Evolutionary conservation across 2,888 invertebrate genomes (phyloP), one percentile per base, ranked within the genome.

Genomic region (Acleris literana): DNA sequence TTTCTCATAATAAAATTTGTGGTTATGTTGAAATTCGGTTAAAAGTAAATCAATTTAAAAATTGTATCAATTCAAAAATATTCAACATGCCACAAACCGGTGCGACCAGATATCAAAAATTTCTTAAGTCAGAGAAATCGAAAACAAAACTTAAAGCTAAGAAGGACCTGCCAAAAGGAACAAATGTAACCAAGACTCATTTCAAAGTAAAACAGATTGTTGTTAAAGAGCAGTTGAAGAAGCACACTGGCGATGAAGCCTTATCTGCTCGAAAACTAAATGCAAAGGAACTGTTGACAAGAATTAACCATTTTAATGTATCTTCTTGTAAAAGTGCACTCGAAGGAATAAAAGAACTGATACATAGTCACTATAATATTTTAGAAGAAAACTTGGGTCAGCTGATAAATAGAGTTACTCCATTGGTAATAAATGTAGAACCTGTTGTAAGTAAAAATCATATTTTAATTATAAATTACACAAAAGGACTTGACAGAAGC

Each of bases 201-300:
- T 98, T 99, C 78, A 97, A 98, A 93, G 94, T 97, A 0, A 96
- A 96, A 77, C 97, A 97, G 79, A 97, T 99, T 72, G 93, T 97
- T 2, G 94, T 99, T 48, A 94, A 94, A 51, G 96, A 97, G 76
- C 98, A 98, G 79, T 82, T 97, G 17, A 90, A 86, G 63, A 93
- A 93, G 68, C 93, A 93, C 76, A 88, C 86, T 20, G 78, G 79
- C 52, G 82, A 88, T 6, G 94, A 95, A 76, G 93, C 94, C 58
- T 86, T 95, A 44, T 96, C 96, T 58, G 94, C 92, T 43, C 93
- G 95, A 68, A 96, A 96, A 78, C 93, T 96, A 3, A 95, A 94
- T 80, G 83, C 95, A 0, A 95, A 95, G 93, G 97, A 97, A 74
- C 89, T 97, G 7, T 79, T 96, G 44, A 88, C 93, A 2, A 94